phyloP scores from a whole-genome alignment of 92 coral and sea anemone genomes.

The Pocillopora grandis region DNA sequence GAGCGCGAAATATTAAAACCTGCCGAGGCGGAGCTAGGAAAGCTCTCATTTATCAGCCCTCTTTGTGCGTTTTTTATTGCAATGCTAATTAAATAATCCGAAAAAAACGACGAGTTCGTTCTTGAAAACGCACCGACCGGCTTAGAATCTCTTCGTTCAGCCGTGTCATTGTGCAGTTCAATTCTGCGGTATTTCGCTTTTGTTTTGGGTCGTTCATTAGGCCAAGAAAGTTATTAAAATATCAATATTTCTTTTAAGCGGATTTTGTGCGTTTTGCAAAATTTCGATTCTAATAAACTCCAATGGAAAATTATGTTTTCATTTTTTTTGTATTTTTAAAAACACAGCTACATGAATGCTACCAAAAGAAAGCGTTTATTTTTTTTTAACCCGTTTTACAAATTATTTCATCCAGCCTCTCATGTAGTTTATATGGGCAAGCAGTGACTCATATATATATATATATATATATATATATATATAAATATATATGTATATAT shows the following conservation, averaged over 20 bases:
- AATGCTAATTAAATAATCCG: conserved; percentile 93
- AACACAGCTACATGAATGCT: neutral
- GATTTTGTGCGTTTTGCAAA: conserved; percentile 33
- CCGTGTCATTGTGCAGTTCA: conserved; percentile 36
- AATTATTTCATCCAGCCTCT: neutral
- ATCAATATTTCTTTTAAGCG: conserved; percentile 25
- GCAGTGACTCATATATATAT: neutral
- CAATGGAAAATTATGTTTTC: neutral
- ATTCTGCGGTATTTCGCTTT: conserved; percentile 46
- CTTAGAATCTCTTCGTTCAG: conserved; percentile 53
- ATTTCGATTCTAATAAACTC: neutral
- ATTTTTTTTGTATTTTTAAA: neutral
- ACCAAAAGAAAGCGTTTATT: neutral
- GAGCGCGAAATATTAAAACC: conserved; percentile 62
- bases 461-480: too few relatives aligned
- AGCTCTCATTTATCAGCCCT: conserved; percentile 80
- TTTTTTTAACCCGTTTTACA: neutral
- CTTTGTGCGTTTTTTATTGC: conserved; percentile 84
- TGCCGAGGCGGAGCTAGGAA: conserved; percentile 78
- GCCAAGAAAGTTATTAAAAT: conserved; percentile 42
- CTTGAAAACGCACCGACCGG: conserved; percentile 69
- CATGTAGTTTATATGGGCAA: neutral
- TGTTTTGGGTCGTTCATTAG: conserved; percentile 19
- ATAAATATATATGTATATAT: neutral
- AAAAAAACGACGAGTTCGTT: conserved; percentile 68